Evolutionary conservation across 2,797 vertebrate species (phyloP).

Genomic region (Acanthopagrus latus): DNA sequence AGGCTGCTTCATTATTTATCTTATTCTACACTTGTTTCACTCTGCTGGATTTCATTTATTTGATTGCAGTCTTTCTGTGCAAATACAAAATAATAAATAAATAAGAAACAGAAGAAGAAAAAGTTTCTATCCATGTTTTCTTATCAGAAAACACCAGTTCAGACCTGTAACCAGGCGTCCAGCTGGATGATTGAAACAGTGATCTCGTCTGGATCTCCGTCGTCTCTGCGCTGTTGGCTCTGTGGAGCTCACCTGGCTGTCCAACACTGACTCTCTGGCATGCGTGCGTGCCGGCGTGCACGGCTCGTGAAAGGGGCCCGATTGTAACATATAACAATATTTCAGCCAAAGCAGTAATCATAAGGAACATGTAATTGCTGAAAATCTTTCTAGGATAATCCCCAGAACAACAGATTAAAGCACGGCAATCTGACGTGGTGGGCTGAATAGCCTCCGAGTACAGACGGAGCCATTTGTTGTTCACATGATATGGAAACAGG

Average conservation of each 20-base stretch:
- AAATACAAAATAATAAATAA: no score
- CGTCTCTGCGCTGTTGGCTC: slow-evolving; percentile 61
- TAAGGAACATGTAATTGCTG: slow-evolving; percentile 64
- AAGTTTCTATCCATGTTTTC: neutral
- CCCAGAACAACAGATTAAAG: slow-evolving; percentile 78
- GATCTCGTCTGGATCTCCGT: slow-evolving; percentile 51
- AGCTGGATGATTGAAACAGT: slow-evolving; percentile 32
- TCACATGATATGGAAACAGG: slow-evolving; percentile 57
- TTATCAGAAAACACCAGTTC: slow-evolving; percentile 32
- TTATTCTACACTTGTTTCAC: neutral
- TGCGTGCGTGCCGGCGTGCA: neutral
- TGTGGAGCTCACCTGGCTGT: slow-evolving; percentile 57
- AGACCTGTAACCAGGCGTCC: slow-evolving; percentile 11
- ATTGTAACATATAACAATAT: slow-evolving; percentile 21
- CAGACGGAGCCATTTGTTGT: slow-evolving; percentile 61
- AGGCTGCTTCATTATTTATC: neutral
- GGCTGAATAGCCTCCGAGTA: slow-evolving; percentile 53
- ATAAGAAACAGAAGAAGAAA: slow-evolving; percentile 10
- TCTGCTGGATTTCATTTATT: neutral
- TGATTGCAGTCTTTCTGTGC: neutral
- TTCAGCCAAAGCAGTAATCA: slow-evolving; percentile 64
- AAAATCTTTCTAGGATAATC: slow-evolving; percentile 75
- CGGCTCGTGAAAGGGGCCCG: slow-evolving; percentile 34
- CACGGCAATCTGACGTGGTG: slow-evolving; percentile 64
- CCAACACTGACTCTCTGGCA: slow-evolving; percentile 21